Conservation (phyloP, 2,113 vertebrate genomes). For the Microtus richardsoni region DNA sequence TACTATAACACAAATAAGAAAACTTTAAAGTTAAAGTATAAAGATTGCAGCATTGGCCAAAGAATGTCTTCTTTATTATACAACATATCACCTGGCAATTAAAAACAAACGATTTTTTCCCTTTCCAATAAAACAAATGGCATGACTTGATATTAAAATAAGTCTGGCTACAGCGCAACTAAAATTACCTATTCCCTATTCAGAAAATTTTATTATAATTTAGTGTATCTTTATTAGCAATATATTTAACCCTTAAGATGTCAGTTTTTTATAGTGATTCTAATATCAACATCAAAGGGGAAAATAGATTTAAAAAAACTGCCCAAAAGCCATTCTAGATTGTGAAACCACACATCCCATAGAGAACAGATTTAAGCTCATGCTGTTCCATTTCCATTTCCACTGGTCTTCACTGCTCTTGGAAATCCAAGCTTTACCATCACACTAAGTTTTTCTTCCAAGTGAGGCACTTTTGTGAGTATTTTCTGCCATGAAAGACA, state of each 20-base stretch:
- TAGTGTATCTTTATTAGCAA: conserved; percentile 80
- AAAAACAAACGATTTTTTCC: conserved; percentile 77
- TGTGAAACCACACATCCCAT: conserved; percentile 91
- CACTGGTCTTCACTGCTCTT: not conserved
- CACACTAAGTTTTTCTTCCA: not conserved
- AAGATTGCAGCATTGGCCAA: conserved; percentile 85
- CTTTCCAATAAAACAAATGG: conserved; percentile 75
- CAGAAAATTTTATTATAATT: conserved; percentile 72
- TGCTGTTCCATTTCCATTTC: conserved; percentile 81
- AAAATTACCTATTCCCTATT: conserved; percentile 81
- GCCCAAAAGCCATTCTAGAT: conserved; percentile 85
- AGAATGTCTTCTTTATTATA: conserved; percentile 85
- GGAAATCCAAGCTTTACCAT: not conserved
- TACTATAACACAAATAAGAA: conserved; percentile 94
- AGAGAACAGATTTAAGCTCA: conserved; percentile 91
- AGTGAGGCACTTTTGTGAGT: not conserved
- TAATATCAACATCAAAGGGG: conserved; percentile 90
- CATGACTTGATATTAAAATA: conserved; percentile 74
- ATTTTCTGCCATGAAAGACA: not conserved
- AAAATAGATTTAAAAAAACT: conserved; percentile 73
- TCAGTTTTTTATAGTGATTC: conserved; percentile 90
- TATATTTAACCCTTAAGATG: conserved; percentile 87
- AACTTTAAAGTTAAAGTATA: conserved; percentile 89
- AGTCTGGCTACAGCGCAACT: conserved; percentile 79
- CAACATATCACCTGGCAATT: conserved; percentile 90